Evolutionary conservation across 92 coral and sea anemone genomes (phyloP), one percentile per base, ranked within the genome.

Genomic region (Bergia sp.): DNA sequence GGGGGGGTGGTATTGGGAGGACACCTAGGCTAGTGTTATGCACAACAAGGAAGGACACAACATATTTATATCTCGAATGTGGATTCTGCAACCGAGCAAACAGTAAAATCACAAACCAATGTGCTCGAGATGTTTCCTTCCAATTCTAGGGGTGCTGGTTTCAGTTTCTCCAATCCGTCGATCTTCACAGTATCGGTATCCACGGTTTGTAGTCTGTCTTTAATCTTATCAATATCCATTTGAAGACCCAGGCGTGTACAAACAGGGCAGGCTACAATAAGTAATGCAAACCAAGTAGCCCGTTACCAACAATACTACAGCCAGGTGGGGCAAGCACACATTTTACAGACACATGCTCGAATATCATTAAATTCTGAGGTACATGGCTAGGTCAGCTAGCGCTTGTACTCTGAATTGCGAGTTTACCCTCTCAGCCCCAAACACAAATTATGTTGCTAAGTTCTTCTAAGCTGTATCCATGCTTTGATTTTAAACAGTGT

Each of bases 191-290:
- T 91, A 41, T 90, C 88, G 37, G 81, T 44, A 7, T 88, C 87
- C 20, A 94, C 95, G 18, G 40, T 37, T 15, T 84, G 76, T 57
- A 97, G 47, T 71, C 55, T 78, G 39, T 37, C 37, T 4, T 82
- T 84, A 8, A 98, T 91, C 5, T 58, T 74, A 49, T 97, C 96
- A 5, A 97, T 71, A 36, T 89, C 86, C 23, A 86, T 91, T 89
- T 95, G 98, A 42, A 97, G 93, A 49, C 95, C 95, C 61, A 91
- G 86, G 7, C 98, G 86, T 12, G 94, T 82, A 85, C 99, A 97
- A 36, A 81, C 85, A 21, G 93, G 96, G 43, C 99, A 97, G 13
- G 97, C 99, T 97, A 66, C 37, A 87, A 29, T 29, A 29, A 77
- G 45, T 11, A 29, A 58, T 16, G 73, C 82, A 12, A 53, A 50